Evolutionary conservation across 1,140 invertebrate genomes (phyloP).

Genomic region (Drosophila orosa): DNA sequence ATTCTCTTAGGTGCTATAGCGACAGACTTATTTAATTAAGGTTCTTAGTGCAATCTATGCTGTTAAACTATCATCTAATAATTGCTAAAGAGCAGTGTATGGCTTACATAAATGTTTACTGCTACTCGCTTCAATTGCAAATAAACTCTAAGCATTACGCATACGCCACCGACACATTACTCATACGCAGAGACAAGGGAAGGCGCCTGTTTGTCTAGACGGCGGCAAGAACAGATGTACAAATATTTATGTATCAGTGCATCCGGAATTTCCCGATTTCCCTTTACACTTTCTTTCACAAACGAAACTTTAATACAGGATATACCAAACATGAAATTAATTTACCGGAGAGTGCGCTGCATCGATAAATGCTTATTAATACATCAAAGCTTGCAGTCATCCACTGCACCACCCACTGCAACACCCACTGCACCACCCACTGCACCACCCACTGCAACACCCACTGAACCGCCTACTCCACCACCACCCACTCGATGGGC

Average conservation of each 20-base stretch:
- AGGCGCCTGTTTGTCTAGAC: constrained; percentile 75
- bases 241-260: neutral
- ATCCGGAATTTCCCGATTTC: neutral
- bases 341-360: constrained; percentile 43
- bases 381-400: constrained; percentile 25
- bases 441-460: constrained; percentile 6
- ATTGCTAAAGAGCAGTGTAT: neutral
- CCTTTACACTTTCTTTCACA: neutral
- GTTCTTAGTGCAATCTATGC: neutral
- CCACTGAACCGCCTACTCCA: constrained; percentile 9
- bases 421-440: constrained; percentile 8
- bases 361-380: constrained; percentile 62
- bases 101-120: too few species aligned
- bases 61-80: neutral
- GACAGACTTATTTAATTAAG: neutral
- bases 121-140: neutral
- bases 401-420: constrained; percentile 18
- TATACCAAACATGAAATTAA: constrained; percentile 54
- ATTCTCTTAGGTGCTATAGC: neutral
- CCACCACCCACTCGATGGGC: constrained; percentile 24
- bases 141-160: constrained; percentile 51
- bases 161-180: constrained; percentile 62
- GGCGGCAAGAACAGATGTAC: constrained; percentile 38
- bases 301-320: constrained; percentile 35
- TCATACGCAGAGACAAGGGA: constrained; percentile 52